Base-by-base conservation (phyloP, 2,888 invertebrate genomes). In the Oscheius sp. region DNA sequence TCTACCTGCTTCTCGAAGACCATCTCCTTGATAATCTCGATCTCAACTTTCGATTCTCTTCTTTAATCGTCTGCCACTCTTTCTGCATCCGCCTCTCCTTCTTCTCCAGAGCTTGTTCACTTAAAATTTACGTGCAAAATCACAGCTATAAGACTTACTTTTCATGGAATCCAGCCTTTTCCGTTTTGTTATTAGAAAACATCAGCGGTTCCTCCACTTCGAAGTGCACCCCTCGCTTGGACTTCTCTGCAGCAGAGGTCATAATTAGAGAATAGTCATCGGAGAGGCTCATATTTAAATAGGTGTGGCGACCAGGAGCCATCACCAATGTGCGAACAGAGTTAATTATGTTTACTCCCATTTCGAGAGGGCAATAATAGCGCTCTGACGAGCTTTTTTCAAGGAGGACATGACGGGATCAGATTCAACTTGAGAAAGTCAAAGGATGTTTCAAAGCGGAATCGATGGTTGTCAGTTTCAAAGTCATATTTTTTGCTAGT, bases 1-100 rank as follows among this genome's bases (percentile, higher is more conserved):
- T 70, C 35, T 72, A 80, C 80, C 78, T 80, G 78, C 80, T 80
- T 71, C 77, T 65, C 33, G 78, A 78, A 60, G 77, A 77, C 80
- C 80, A 80, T 51, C 79, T 59, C n/a, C 80, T 58, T 32, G 77
- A 76, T 42, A 80, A 58, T 57, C 75, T 77, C 62, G 75, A 76
- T 74, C 77, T 80, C 63, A 80, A 53, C 35, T 74, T 74, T 35
- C 75, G 74, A 68, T 80, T 80, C 37, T 80, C 80, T 51, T 77
- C 77, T 35, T 70, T 73, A 53, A 80, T 65, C 21, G 35, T 21
- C 13, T 70, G 70, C 48, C 53, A 58, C 47, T 70, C 70, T 29
- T 59, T 57, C 35, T 70, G 59, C 32, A 47, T 42, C 47, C 60
- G 58, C 29, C 47, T 29, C 21, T 70, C 70, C 4, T 53, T 51